These are phyloP conservation scores for Terebella lapidaria DNA, from an alignment of 2,888 invertebrate genomes.

Conservation along the genomic window DNA sequence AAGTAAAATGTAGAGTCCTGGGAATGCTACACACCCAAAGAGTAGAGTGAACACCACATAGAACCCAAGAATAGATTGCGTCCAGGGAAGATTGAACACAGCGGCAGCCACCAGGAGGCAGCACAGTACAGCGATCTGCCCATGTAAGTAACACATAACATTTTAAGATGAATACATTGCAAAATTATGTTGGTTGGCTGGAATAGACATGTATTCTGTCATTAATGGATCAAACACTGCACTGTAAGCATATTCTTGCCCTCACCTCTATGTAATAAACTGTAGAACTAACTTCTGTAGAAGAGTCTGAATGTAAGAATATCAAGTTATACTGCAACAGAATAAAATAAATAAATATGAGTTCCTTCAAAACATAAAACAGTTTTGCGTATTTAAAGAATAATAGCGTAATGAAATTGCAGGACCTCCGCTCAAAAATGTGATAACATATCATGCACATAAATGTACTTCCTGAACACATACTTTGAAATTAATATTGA, in stretches of 20 bases:
- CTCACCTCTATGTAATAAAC: neutral
- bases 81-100: neutral
- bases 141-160: no score
- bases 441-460: no score
- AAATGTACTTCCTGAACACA: no score
- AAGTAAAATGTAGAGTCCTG: neutral
- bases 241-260: no score
- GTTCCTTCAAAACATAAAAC: no score
- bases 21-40: neutral
- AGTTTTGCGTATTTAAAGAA: no score
- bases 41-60: neutral
- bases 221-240: no score
- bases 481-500: no score
- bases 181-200: neutral
- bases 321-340: neutral
- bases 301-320: neutral
- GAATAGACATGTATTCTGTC: neutral
- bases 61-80: neutral
- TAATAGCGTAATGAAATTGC: no score
- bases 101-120: neutral
- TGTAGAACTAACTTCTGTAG: neutral
- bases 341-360: no score
- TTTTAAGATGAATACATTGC: no score
- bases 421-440: no score
- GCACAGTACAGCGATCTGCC: neutral